Base-by-base conservation (phyloP, 1,140 invertebrate species). In the Drosophila miranda region DNA sequence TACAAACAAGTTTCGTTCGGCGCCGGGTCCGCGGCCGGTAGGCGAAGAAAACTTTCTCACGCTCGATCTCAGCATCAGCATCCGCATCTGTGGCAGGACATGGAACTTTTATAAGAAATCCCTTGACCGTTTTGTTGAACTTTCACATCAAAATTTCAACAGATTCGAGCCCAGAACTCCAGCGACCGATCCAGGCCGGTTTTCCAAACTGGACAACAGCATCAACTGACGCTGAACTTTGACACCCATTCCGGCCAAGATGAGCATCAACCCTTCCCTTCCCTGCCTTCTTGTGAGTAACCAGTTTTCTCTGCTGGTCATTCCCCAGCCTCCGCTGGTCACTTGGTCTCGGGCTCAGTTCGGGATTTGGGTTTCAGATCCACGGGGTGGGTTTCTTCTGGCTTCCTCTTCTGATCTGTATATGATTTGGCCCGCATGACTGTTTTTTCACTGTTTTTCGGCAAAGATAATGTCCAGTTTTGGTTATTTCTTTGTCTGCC, bases 71-170 rank as follows among this genome's bases (percentile, higher is more conserved):
- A 75, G 57, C 68, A 53, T 56, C 68, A 28, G 66, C 75, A 67
- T 55, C 57, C 57, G 75, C 78, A 72, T 68, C 76, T 48, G 62
- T 78, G 51, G 82, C 82, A 75, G 82, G 82, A 86, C 82, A 86
- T 44, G 72, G 68, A 83, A 89, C 77, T 87, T 89, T 89, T 87
- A 88, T 78, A 82, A 66, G 26, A 82, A 76, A 66, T 88, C 64
- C 50, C 69, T 62, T 42, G 16, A n/a, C 43, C 51, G 43, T 74
- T 74, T 56, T 67, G n/a, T 66, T 84, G 87, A 90, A 90, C 79
- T 90, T 90, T 90, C 88, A 89, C 88, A 90, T 90, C 74, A 88
- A 90, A 90, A 84, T 89, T 88, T 89, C 83, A 90, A 84, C 79
- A 82, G 79, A 63, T 83, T 83, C 71, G 53, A 51, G 60, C 68